phyloP scores from a whole-genome alignment of 2,888 invertebrate species.

The Cheilosia variabilis region DNA sequence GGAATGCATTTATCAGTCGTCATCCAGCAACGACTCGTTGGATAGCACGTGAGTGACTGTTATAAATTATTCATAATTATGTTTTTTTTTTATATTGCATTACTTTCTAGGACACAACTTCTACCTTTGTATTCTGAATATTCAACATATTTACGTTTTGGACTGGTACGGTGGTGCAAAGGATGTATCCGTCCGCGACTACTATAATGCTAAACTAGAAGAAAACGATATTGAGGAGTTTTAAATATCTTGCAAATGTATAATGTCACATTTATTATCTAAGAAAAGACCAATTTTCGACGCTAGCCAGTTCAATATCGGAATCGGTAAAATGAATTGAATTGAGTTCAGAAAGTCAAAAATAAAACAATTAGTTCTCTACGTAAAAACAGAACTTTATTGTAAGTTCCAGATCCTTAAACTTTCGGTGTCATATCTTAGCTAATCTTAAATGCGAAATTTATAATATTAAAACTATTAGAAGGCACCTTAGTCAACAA shows the following conservation, averaged over 20 bases:
- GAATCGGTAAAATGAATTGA: too few species aligned
- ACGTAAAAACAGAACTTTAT: too few species aligned
- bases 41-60: conserved; percentile 77
- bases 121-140: conserved; percentile 91
- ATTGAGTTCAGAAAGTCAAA: too few species aligned
- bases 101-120: conserved; percentile 89
- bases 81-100: not conserved
- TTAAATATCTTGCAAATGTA: not conserved
- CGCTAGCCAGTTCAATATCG: too few species aligned
- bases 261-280: too few species aligned
- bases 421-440: too few species aligned
- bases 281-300: not conserved
- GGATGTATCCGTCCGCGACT: conserved; percentile 78
- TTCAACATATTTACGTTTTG: conserved; percentile 89
- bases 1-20: conserved; percentile 79
- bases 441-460: too few species aligned
- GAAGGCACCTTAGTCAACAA: too few species aligned
- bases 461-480: too few species aligned
- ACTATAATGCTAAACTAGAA: conserved; percentile 77
- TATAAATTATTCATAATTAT: not conserved
- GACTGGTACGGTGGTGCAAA: conserved; percentile 92
- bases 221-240: not conserved
- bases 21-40: conserved; percentile 82
- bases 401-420: too few species aligned
- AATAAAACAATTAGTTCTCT: too few species aligned